phyloP scores from a whole-genome alignment of 64 coral and sea anemone genomes.

The Astreopora myriophthalma region DNA sequence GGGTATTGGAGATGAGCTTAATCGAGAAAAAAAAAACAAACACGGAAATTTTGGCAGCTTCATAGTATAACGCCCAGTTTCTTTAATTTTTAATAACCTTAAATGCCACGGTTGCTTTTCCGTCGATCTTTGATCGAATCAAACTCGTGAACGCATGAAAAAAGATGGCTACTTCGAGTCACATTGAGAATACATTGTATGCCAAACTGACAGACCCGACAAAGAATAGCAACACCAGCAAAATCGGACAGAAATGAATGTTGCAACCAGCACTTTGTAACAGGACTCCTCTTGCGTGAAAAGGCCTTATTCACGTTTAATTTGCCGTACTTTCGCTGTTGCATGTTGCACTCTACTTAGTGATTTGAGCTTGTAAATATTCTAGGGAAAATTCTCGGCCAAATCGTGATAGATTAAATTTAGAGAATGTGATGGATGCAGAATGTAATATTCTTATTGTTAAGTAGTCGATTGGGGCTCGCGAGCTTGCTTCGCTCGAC shows the following conservation, averaged over 20 bases:
- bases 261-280: neutral
- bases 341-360: neutral
- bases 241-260: neutral
- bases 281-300: conserved; percentile 2
- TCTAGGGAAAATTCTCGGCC: neutral
- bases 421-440: neutral
- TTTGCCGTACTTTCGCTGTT: neutral
- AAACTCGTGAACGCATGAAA: neutral
- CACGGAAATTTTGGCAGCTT: neutral
- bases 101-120: neutral
- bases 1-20: neutral
- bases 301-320: conserved; percentile 16
- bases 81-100: conserved; percentile 45
- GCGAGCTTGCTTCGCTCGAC: neutral
- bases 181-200: neutral
- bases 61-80: conserved; percentile 22
- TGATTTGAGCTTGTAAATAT: neutral
- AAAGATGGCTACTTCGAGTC: neutral
- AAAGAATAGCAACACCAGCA: conserved; percentile 11
- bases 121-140: conserved; percentile 37
- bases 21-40: neutral
- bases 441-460: neutral
- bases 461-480: neutral
- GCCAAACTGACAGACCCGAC: neutral
- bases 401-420: neutral